These are phyloP conservation scores for Hemitrygon akajei DNA, from an alignment of 2,797 vertebrate species.

Conservation along the genomic window DNA sequence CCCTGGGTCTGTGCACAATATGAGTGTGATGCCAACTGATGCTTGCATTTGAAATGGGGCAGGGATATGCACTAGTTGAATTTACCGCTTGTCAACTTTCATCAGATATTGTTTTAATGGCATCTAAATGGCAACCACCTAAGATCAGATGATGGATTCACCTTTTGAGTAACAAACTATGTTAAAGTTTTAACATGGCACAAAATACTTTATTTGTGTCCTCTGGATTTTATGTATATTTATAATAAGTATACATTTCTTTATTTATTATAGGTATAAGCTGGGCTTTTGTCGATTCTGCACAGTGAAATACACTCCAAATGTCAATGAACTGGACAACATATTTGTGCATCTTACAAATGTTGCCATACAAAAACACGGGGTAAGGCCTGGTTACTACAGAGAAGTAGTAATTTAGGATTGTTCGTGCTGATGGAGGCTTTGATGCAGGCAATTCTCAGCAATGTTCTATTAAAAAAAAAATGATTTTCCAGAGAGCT, in stretches of 20 bases:
- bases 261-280: conserved; percentile 70
- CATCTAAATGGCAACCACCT: background rate
- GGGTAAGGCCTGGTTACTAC: conserved; percentile 60
- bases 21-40: too few species aligned
- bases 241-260: too few species aligned
- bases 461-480: background rate
- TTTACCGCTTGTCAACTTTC: background rate
- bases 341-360: conserved; percentile 98
- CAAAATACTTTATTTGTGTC: background rate
- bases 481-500: background rate
- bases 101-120: background rate
- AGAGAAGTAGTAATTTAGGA: background rate
- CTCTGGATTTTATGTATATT: background rate
- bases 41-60: too few species aligned
- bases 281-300: conserved; percentile 98
- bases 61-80: background rate
- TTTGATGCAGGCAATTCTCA: background rate
- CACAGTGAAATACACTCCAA: conserved; percentile 94
- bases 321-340: conserved; percentile 93
- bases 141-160: background rate
- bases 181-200: background rate
- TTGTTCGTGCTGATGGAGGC: too few species aligned
- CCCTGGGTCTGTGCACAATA: too few species aligned
- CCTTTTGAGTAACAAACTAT: background rate
- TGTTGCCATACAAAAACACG: conserved; percentile 95